Evolutionary conservation across 2,888 invertebrate species (phyloP), one percentile per base, ranked within the genome.

Genomic region (Melipona bicolor): DNA sequence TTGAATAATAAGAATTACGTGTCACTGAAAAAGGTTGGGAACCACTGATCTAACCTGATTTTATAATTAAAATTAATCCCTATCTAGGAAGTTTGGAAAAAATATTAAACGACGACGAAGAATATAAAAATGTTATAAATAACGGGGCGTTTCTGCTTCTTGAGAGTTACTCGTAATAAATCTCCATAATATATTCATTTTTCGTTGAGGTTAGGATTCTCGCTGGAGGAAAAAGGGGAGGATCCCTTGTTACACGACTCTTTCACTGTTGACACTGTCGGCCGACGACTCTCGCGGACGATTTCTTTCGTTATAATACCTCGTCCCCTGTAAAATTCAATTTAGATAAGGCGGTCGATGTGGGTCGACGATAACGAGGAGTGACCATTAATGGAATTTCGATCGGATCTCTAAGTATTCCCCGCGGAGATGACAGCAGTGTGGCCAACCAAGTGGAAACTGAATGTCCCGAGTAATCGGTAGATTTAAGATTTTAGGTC

Each of bases 381-480:
- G 43, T 67, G 79, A 72, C 71, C 77, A 74, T 84, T 84, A 79
- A 77, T 65, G 67, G 81, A 79, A 81, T 82, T 82, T 70, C 79
- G 83, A 85, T 80, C 71, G 71, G 68, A 65, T 85, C 77, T 83
- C 59, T 80, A 85, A 75, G 83, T 77, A 83, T 79, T 74, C 79
- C 83, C 79, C n/a, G 56, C 73, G 73, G 79, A 62, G 59, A 79
- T 83, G 83, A 73, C 79, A 77, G n/a, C 61, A 43, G 65, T 27
- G 50, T 15, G 56, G 61, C 27, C 62, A 32, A 54, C 69, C 77
- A 71, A 64, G 21, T 80, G 77, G 77, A 83, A 80, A 77, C 59
- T 52, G 68, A 79, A 85, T 65, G 70, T 62, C 24, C 65, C 65
- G 52, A n/a, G 71, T 74, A 59, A 73, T 71, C 73, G 65, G 54